Base-by-base conservation (phyloP, 2,797 vertebrate species). In the Acanthopagrus latus region DNA sequence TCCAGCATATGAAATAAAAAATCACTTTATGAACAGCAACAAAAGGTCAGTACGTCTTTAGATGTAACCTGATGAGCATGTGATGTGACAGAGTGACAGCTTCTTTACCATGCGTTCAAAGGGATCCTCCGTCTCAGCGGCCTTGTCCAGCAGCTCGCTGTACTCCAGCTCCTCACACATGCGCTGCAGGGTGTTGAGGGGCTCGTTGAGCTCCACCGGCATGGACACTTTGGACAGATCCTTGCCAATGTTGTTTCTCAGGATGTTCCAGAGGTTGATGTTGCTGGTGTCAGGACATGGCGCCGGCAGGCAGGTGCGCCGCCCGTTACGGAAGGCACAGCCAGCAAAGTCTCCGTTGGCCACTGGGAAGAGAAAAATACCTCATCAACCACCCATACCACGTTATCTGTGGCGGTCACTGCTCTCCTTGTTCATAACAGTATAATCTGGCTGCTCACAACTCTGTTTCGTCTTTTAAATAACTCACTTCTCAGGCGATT, bases 211-310 rank as follows among this genome's bases (percentile, higher is more conserved):
- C 91, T 99, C 98, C 91, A 99, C 98, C 0, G 98, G 98, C 98
- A 99, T 99, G 56, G 98, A 98, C 84, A 99, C 98, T 94, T 99
- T 99, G 78, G 98, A 99, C 82, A 99, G 92, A 86, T 99, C 98
- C 90, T 99, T 99, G 64, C 98, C 98, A 23, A 99, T 99, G 93
- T 99, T 99, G 94, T 99, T 99, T 74, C 97, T 97, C 91, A 99
- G 92, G 94, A 99, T 99, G 95, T 99, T 99, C 98, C 98, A 99
- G 82, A 99, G 94, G 93, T 99, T 99, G 92, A 99, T 98, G 93
- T 98, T 99, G 95, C 96, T 98, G 90, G 95, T 97, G 91, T 99
- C 97, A 0, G 98, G 98, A 69, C 97, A 97, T 4, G 98, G 97
- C 47, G 97, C 96, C 11, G 97, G 95, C 81, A 99, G 96, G 91